These are phyloP conservation scores for Pseudomyrmex dendroicus DNA, from an alignment of 1,140 invertebrate genomes.

Conservation along the genomic window DNA sequence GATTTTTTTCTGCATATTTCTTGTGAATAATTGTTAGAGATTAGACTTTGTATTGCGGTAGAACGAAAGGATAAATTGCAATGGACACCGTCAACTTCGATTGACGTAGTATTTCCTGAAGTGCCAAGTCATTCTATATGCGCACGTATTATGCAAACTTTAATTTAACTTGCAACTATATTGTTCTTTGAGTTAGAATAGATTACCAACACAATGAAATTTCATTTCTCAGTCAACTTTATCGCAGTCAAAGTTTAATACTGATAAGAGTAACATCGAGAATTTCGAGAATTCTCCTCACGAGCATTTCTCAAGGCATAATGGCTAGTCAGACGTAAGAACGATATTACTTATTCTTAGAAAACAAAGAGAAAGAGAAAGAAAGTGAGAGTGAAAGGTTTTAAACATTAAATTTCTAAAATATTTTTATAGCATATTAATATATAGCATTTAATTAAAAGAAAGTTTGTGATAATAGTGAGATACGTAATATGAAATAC, in stretches of 20 bases:
- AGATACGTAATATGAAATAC: too few species aligned
- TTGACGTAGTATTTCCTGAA: background rate
- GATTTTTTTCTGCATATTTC: too few species aligned
- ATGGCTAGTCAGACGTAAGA: background rate
- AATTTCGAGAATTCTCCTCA: background rate
- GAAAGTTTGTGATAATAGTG: too few species aligned
- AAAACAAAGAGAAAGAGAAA: background rate
- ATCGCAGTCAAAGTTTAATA: constrained; percentile 11
- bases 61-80: background rate
- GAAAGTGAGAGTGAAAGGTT: background rate
- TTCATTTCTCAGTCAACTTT: background rate
- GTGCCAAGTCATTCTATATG: background rate
- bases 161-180: constrained; percentile 28
- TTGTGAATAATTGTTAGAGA: background rate
- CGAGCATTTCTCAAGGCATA: background rate
- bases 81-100: background rate
- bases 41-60: background rate
- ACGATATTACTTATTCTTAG: background rate
- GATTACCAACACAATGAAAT: constrained; percentile 29
- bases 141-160: background rate
- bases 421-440: background rate
- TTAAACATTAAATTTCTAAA: background rate
- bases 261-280: background rate
- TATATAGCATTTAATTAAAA: too few species aligned
- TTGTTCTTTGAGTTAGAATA: background rate